Base-by-base conservation (phyloP, 64 coral and sea anemone species). In the Montipora efflorescens region DNA sequence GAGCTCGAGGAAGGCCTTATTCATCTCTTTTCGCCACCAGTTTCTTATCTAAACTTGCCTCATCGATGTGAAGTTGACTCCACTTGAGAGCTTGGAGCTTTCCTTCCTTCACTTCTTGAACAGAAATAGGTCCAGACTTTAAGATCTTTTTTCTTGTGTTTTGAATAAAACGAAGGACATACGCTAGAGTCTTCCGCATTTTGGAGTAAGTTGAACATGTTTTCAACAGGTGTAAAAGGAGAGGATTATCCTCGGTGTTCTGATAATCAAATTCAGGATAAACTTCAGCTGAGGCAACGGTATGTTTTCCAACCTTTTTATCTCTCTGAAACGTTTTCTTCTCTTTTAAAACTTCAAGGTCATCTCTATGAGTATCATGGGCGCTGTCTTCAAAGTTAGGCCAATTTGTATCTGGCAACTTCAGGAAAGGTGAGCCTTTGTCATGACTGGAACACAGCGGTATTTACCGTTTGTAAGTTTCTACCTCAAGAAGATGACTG, bases 101-200 rank as follows among this genome's bases (percentile, higher is more conserved):
- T 5, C 6, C 52, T 0, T 7, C 9, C 9, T 55, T 55, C 52
- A 55, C 6, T 55, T 55, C 52, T 10, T 7, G 52, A 55, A 55
- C 52, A 7, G 52, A 55, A 67, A 67, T 12, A 14, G 64, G 64
- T 8, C 64, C 64, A 14, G 64, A 67, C 64, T 12, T 12, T 0
- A 14, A 4, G 8, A 4, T 67, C 64, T 67, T 67, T 19, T 67
- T 67, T 19, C 18, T 67, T 67, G 64, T 19, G 64, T 67, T 67
- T 19, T 67, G 64, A 14, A 67, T 3, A 67, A 67, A 67, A 67
- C 64, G 64, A 14, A 23, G 69, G 21, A 92, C 90, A 14, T 84
- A 92, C 3, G 90, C 90, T 13, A 92, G 36, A 49, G 85, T 88
- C 53, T 46, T 75, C 15, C 85, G 45, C 19, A 88, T 88, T n/a